Base-by-base conservation (phyloP, 2,797 vertebrate genomes). In the Anguilla obscura region DNA sequence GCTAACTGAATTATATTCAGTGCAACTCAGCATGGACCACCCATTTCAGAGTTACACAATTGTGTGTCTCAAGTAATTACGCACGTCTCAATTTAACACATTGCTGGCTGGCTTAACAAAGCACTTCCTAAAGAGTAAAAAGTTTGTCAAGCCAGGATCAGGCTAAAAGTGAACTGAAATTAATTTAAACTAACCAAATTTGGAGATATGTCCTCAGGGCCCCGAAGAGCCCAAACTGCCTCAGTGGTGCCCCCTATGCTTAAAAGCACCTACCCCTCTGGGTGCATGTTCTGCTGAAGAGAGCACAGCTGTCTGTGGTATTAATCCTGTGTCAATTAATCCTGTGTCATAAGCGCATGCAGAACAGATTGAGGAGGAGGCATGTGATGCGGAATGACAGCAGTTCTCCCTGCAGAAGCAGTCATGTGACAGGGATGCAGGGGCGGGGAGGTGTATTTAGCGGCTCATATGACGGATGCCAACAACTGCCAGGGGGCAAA, bases 371-470 rank as follows among this genome's bases (percentile, higher is more conserved):
- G 79, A 8, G 24, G 79, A 7, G 45, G 79, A 69, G n/a, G 63
- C 9, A 10, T 50, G 45, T 9, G 45, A 82, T 8, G 79, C 5
- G 24, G 79, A 24, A 82, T 74, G 85, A 86, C 66, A 74, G 45
- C 40, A 5, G 66, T 33, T 71, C 7, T 74, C 12, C 21, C 33
- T 8, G 24, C 85, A 86, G 63, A 69, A 9, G 69, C 85, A 27
- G 85, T 27, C 45, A 54, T 86, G 63, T 71, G 85, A 86, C 85
- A 74, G 66, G 27, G 85, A 86, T 74, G 85, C 50, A 5, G 63
- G 24, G 63, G 85, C 71, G 21, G 63, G 24, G 63, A 52, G 84
- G 69, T 63, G 36, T 85, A 36, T 54, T 18, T 88, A 48, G n/a
- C 54, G 58, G 84, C 54, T 18, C 16, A 27, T 27, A 33, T 88